A percentile compares a stretch with the other conserved stretches of the same genome.
These are phyloP conservation scores for Dione vanillae DNA, from an alignment of 2,888 invertebrate genomes.

Conservation along the genomic window DNA sequence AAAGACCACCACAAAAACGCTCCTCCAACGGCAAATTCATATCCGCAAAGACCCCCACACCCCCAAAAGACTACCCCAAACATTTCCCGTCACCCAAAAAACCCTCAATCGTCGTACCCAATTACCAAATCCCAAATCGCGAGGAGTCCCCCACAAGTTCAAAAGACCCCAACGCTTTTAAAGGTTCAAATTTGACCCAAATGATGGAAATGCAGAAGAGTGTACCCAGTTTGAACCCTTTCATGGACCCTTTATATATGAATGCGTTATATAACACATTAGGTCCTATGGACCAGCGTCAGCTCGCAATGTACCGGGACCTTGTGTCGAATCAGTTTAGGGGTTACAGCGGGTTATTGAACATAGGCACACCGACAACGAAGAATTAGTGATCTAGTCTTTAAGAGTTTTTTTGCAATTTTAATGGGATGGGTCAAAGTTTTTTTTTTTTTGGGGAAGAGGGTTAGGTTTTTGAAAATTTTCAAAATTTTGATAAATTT, in stretches of 20 bases:
- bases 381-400: conserved; percentile 62
- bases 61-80: conserved; percentile 65
- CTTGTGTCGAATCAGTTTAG: conserved; percentile 70
- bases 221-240: conserved; percentile 56
- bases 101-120: conserved; percentile 65
- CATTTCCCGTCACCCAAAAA: conserved; percentile 58
- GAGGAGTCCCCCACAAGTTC: conserved; percentile 68
- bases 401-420: conserved; percentile 21
- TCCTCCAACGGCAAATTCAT: conserved; percentile 83
- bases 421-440: conserved; percentile 18
- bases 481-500: conserved; percentile 6
- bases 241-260: conserved; percentile 74
- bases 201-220: conserved; percentile 60
- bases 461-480: background rate
- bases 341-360: conserved; percentile 66
- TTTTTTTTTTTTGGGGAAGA: background rate
- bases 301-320: conserved; percentile 75
- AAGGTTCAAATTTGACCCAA: conserved; percentile 52
- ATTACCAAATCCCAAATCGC: conserved; percentile 63
- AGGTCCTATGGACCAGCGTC: conserved; percentile 73
- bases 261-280: conserved; percentile 69
- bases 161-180: conserved; percentile 53
- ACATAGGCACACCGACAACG: conserved; percentile 75
- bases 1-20: conserved; percentile 75
- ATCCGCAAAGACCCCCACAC: conserved; percentile 74